Conservation (phyloP, 2,888 invertebrate genomes). For the Rhabditoides inermis region DNA sequence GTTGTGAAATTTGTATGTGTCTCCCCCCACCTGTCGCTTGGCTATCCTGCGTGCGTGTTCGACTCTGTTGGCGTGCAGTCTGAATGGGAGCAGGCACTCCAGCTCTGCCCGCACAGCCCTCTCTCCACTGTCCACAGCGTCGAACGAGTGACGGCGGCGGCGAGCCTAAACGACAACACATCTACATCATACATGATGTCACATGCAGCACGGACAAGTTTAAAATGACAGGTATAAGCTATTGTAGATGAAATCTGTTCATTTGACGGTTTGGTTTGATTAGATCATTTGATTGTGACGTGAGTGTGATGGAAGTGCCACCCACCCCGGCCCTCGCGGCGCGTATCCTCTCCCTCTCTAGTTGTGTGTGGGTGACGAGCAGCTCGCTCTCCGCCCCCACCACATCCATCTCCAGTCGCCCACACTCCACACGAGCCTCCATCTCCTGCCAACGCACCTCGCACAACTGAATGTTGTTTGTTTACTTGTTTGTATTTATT, state of each 20-base stretch:
- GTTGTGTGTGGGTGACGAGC: conserved; percentile 43
- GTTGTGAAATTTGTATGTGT: background rate
- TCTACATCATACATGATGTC: too few species aligned
- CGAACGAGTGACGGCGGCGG: too few species aligned
- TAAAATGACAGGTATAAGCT: too few species aligned
- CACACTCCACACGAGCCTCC: conserved; percentile 30
- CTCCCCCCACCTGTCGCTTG: background rate
- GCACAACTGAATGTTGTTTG: conserved; percentile 20
- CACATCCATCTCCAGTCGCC: conserved; percentile 37
- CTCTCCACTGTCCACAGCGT: too few species aligned
- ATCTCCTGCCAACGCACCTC: conserved; percentile 29
- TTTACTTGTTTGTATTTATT: background rate
- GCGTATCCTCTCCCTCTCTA: background rate
- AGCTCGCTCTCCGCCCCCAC: conserved; percentile 40
- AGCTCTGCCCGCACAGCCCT: too few species aligned
- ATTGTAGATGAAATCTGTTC: too few species aligned
- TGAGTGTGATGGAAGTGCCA: too few species aligned
- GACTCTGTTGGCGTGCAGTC: conserved; percentile 40
- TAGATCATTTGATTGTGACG: too few species aligned
- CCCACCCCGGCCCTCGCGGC: conserved; percentile 1
- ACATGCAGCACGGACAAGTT: too few species aligned
- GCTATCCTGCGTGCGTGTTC: conserved; percentile 25
- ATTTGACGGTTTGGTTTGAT: too few species aligned
- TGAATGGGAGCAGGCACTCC: conserved; percentile 45
- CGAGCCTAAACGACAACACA: too few species aligned